Evolutionary conservation across 1,140 invertebrate genomes (phyloP).

Genomic region (Drosophila lacteicornis): DNA sequence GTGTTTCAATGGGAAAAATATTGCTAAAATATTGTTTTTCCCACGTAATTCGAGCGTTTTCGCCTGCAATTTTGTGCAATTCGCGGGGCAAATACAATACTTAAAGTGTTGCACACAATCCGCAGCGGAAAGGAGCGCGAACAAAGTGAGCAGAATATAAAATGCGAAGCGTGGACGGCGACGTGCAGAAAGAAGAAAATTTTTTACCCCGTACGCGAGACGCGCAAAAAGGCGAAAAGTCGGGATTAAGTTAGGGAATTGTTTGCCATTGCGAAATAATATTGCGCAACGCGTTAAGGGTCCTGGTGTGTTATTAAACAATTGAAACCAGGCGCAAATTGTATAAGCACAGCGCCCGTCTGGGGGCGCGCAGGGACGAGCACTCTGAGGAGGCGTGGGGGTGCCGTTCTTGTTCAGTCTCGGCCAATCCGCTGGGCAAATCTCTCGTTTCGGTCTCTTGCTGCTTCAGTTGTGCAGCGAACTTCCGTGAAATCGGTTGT

Average conservation of each 20-base stretch:
- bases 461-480: slow-evolving; percentile 73
- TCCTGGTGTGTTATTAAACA: slow-evolving; percentile 34
- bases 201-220: slow-evolving; percentile 55
- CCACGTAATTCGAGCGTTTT: slow-evolving; percentile 42
- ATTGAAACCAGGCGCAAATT: slow-evolving; percentile 63
- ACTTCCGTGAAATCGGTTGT: slow-evolving; percentile 77
- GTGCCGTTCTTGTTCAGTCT: slow-evolving; percentile 66
- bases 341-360: slow-evolving; percentile 62
- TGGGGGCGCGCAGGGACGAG: slow-evolving; percentile 30
- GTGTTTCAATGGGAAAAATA: slow-evolving; percentile 71
- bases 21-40: slow-evolving; percentile 63
- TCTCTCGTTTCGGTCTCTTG: slow-evolving; percentile 56
- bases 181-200: slow-evolving; percentile 66
- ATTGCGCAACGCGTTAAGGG: slow-evolving; percentile 27
- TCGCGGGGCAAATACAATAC: slow-evolving; percentile 16
- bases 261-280: slow-evolving; percentile 50
- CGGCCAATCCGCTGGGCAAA: slow-evolving; percentile 71
- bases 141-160: slow-evolving; percentile 48
- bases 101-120: slow-evolving; percentile 20
- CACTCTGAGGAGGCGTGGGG: slow-evolving; percentile 20
- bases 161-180: slow-evolving; percentile 57
- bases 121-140: slow-evolving; percentile 16
- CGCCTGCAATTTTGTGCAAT: slow-evolving; percentile 23
- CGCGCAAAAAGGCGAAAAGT: slow-evolving; percentile 44
- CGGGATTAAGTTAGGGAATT: slow-evolving; percentile 23